Evolutionary conservation across 2,113 vertebrate genomes (phyloP), one percentile per base, ranked within the genome.

Genomic region (Neogale vison): DNA sequence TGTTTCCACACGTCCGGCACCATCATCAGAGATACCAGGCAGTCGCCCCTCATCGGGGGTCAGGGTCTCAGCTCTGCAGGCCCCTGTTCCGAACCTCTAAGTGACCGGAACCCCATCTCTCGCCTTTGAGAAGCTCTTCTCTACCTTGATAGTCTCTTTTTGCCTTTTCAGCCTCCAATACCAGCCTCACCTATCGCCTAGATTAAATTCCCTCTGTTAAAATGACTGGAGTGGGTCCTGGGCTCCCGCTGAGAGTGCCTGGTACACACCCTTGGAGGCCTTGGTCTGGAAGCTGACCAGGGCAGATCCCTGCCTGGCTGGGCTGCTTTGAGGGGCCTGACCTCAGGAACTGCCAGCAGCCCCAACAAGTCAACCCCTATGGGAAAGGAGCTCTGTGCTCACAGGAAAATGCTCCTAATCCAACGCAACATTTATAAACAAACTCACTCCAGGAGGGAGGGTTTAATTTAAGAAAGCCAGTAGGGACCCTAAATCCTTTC

Each of bases 401-500:
- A 50, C 52, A 18, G 57, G 42, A 93, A 65, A 83, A 93, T 34
- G 26, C 39, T 20, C n/a, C 47, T 55, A 57, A 87, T 85, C 67
- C 71, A 93, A 95, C 72, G 4, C 80, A 96, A 77, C 26, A 20
- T 85, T 87, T 95, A 61, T 81, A 93, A 97, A 93, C 89, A 96
- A 24, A 83, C 50, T 86, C 76, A 86, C 31, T 90, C 80, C 65
- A 77, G 93, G 39, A 90, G 39, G 81, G 76, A 96, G 82, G 42
- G 63, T 82, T 98, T 96, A 90, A 96, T 92, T 97, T 93, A 86
- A 94, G 90, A 88, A 89, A 97, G 31, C 31, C 95, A 80, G 79
- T 80, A 90, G 97, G 95, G 95, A 74, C 88, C 39, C 31, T 94
- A 90, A 88, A 88, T 97, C 96, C 96, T 97, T 96, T 95, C 97